phyloP scores from a whole-genome alignment of 2,113 vertebrate species.

The Saccopteryx bilineata region DNA sequence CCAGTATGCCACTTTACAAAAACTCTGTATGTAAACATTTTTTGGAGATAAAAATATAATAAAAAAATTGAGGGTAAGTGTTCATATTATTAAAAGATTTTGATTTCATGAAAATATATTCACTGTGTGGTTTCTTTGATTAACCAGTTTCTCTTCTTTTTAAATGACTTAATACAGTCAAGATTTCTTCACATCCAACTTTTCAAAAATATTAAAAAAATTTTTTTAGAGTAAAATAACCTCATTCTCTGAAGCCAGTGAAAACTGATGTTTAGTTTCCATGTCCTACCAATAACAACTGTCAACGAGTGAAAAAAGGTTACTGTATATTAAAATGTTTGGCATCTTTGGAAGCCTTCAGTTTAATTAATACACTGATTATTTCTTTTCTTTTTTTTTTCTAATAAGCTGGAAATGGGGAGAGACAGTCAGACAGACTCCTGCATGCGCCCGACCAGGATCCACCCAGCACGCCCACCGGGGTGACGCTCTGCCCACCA shows the following conservation, averaged over 20 bases:
- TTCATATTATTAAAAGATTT: conserved; percentile 65
- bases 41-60: conserved; percentile 11
- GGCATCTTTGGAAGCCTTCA: not conserved
- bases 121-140: not conserved
- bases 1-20: not conserved
- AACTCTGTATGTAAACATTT: conserved; percentile 41
- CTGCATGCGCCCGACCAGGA: no score
- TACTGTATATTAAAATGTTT: not conserved
- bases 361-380: not conserved
- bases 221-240: not conserved
- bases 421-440: no score
- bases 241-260: not conserved
- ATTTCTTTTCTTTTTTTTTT: no score
- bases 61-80: conserved; percentile 9
- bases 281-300: not conserved
- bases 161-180: not conserved
- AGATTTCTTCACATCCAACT: not conserved
- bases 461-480: no score
- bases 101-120: conserved; percentile 29
- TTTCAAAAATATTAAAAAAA: not conserved
- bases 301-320: not conserved
- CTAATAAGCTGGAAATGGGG: no score
- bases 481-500: no score
- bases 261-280: not conserved
- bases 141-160: conserved; percentile 20